A percentile compares a stretch with the other conserved stretches of the same genome.
Conservation (phyloP, 2,797 vertebrate genomes). For the Dicrostonyx torquatus region DNA sequence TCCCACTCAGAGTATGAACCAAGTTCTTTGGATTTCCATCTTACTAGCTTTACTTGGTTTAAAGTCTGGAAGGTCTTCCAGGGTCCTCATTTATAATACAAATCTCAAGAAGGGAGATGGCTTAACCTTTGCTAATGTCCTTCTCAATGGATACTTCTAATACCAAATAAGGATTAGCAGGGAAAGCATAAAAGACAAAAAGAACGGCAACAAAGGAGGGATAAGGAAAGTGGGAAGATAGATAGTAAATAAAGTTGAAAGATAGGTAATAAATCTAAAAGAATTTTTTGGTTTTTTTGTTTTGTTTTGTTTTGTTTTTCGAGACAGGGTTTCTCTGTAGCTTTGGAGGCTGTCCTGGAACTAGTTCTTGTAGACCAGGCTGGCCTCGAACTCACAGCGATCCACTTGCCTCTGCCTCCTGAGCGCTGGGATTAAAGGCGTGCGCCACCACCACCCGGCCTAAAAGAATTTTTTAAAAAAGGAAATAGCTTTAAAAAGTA, state of each 20-base stretch:
- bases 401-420: too few species aligned
- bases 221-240: background rate
- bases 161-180: slow-evolving; percentile 54
- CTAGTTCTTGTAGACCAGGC: too few species aligned
- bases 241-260: background rate
- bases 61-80: slow-evolving; percentile 28
- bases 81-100: slow-evolving; percentile 14
- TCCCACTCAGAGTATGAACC: background rate
- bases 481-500: background rate
- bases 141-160: slow-evolving; percentile 56
- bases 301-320: too few species aligned
- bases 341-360: too few species aligned
- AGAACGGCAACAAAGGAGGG: background rate
- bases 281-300: too few species aligned
- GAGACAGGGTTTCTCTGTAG: too few species aligned
- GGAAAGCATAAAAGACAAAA: slow-evolving; percentile 58
- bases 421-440: too few species aligned
- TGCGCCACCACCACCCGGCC: too few species aligned
- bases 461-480: background rate
- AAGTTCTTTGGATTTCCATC: background rate
- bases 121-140: slow-evolving; percentile 54
- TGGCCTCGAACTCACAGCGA: too few species aligned
- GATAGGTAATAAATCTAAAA: background rate
- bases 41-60: slow-evolving; percentile 42
- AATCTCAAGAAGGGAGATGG: slow-evolving; percentile 57